Base-by-base conservation (phyloP, 1,140 invertebrate genomes). In the Drosophila nigromelanica region DNA sequence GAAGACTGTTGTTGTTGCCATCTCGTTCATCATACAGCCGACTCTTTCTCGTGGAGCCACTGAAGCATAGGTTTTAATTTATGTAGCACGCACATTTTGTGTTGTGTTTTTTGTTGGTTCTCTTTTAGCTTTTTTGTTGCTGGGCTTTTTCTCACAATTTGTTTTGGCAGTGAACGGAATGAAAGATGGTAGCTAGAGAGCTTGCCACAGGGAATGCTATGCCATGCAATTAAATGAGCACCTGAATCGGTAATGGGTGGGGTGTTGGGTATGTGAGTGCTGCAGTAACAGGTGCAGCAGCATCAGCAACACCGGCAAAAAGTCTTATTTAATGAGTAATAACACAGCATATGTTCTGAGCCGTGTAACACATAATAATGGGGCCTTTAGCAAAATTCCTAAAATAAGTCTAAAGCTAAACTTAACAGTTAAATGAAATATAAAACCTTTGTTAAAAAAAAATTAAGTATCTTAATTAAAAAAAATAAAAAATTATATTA, bases 11-110 rank as follows among this genome's bases (percentile, higher is more conserved):
- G 51, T 43, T 55, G 6, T 42, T 59, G 50, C 54, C 52, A 42
- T 47, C 63, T 67, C 39, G 15, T 61, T 66, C 30, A 18, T 68
- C 27, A 18, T 21, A 11, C 3, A 27, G 11, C 11, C 24, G 52
- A 58, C 52, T 47, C 56, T 58, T 67, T 76, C 77, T 78, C 15
- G 73, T 63, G 47, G 61, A 83, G 68, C 75, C 81, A 87, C 63
- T 86, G 81, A 86, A 78, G 81, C 81, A 87, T 87, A 87, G 81
- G 67, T 87, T 86, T 86, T 86, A 86, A 86, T 87, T 89, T 87
- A 89, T 89, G 83, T 87, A 55, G 83, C 83, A 87, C 83, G 83
- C 83, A 87, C 83, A 87, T 87, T 87, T 89, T 83, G 72, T 83
- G 83, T 87, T 64, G 18, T 78, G 69, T 76, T 80, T 15, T 18